phyloP scores from a whole-genome alignment of 1,140 invertebrate genomes.

The Dendroctonus ponderosae region DNA sequence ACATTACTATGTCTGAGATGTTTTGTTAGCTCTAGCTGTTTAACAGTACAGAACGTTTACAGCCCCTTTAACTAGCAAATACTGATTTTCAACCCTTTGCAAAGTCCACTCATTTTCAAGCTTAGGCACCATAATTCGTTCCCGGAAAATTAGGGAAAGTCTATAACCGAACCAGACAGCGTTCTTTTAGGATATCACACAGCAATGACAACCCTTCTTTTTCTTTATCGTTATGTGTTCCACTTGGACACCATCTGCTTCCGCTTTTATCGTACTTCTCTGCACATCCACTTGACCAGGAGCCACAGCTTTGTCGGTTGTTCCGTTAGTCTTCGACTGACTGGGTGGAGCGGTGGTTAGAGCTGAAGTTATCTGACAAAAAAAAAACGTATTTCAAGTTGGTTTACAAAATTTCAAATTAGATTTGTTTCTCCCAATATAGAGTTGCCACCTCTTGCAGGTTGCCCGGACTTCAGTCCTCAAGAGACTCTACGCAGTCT shows the following conservation, averaged over 20 bases:
- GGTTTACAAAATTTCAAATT: neutral
- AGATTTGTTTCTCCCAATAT: too few species aligned
- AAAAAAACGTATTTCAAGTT: slow-evolving; percentile 3
- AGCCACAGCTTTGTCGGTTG: slow-evolving; percentile 48
- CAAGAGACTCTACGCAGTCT: too few species aligned
- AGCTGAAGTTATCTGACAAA: slow-evolving; percentile 7
- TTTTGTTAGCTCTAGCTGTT: too few species aligned
- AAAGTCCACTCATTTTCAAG: slow-evolving; percentile 1
- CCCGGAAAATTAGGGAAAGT: neutral
- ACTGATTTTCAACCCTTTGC: too few species aligned
- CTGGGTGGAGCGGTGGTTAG: slow-evolving; percentile 38
- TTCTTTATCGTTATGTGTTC: slow-evolving; percentile 86
- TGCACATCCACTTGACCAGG: slow-evolving; percentile 70
- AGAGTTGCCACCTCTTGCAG: too few species aligned
- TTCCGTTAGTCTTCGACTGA: slow-evolving; percentile 42
- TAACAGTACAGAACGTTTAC: too few species aligned
- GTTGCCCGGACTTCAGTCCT: too few species aligned
- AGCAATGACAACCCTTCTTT: slow-evolving; percentile 88
- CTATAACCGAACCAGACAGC: slow-evolving; percentile 1
- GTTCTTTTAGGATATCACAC: slow-evolving; percentile 74
- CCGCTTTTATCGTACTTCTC: slow-evolving; percentile 65
- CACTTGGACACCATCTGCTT: slow-evolving; percentile 72
- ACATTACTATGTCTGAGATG: too few species aligned
- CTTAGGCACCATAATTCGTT: slow-evolving; percentile 5
- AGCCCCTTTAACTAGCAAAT: too few species aligned